Evolutionary conservation across 1,140 invertebrate genomes (phyloP).

Genomic region (Drosophila saltans): DNA sequence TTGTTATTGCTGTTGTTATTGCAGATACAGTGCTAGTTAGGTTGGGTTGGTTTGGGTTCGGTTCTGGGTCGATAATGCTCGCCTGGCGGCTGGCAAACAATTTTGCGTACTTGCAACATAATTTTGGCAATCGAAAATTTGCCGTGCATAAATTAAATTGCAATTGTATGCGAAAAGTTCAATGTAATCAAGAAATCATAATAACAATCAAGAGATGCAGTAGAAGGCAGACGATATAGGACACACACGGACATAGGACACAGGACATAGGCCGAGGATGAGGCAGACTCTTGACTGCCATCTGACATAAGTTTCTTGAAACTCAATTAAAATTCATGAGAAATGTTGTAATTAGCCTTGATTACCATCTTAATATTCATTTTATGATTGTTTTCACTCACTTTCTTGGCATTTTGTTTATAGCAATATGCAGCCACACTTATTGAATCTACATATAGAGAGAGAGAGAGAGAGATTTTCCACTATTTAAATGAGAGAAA

Average conservation of each 20-base stretch:
- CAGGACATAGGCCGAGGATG: neutral
- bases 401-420: slow-evolving; percentile 4
- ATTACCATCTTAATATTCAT: slow-evolving; percentile 14
- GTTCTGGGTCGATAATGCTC: neutral
- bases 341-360: slow-evolving; percentile 13
- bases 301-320: slow-evolving; percentile 13
- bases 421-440: slow-evolving; percentile 6
- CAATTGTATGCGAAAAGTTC: slow-evolving; percentile 64
- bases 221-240: neutral
- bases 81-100: slow-evolving; percentile 29
- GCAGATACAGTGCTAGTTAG: neutral
- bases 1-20: slow-evolving; percentile 25
- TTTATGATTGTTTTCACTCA: slow-evolving; percentile 7
- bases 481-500: too few species aligned
- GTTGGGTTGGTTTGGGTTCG: neutral
- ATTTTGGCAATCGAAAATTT: slow-evolving; percentile 40
- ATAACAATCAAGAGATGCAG: neutral
- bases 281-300: neutral
- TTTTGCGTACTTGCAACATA: slow-evolving; percentile 27
- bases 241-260: neutral
- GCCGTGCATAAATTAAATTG: slow-evolving; percentile 66
- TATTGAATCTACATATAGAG: neutral
- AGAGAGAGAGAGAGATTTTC: neutral
- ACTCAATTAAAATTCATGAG: slow-evolving; percentile 13
- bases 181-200: slow-evolving; percentile 45